Base-by-base conservation (phyloP, 2,113 vertebrate genomes). In the Rhea pennata region DNA sequence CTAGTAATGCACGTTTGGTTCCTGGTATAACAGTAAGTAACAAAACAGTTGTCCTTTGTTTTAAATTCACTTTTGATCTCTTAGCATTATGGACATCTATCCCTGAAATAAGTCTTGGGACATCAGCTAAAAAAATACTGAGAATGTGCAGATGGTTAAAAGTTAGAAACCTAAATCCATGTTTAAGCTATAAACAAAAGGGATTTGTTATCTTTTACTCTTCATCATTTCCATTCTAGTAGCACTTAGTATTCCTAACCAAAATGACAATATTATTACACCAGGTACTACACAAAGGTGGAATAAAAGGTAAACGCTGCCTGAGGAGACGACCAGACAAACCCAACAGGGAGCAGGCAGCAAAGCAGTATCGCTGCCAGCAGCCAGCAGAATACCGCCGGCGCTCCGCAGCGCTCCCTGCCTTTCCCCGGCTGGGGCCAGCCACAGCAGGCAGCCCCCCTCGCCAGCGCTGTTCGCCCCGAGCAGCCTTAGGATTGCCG, bases 371-470 rank as follows among this genome's bases (percentile, higher is more conserved):
- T 36, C 36, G 36, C 36, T 36, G 36, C 36, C 36, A 36, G 36
- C 36, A 36, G 6, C 64, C 2, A 1, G 59, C n/a, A 59, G 21
- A 71, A n/a, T 29, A 39, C 21, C 24, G 39, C 29, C n/a, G 10
- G 26, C 17, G 48, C 3, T 1, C 36, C 31, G n/a, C 21, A 7
- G 3, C 42, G 17, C 67, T 33, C 6, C 15, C 13, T n/a, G 56
- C 5, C 16, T 13, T 36, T 29, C 39, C 48, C n/a, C 12, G 26
- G 26, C 1, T 0, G 5, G n/a, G 61, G 13, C 19, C 44, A 66
- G 0, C 22, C 5, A 51, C 15, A 70, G 62, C 62, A 89, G 48
- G 27, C 71, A 85, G 24, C 24, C 27, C 50, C 62, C 54, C 42
- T 66, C 31, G 51, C 27, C 40, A 64, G 33, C 10, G 0, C 39